Evolutionary conservation across 2,797 vertebrate species (phyloP).

Genomic region (Acanthiza pusilla): DNA sequence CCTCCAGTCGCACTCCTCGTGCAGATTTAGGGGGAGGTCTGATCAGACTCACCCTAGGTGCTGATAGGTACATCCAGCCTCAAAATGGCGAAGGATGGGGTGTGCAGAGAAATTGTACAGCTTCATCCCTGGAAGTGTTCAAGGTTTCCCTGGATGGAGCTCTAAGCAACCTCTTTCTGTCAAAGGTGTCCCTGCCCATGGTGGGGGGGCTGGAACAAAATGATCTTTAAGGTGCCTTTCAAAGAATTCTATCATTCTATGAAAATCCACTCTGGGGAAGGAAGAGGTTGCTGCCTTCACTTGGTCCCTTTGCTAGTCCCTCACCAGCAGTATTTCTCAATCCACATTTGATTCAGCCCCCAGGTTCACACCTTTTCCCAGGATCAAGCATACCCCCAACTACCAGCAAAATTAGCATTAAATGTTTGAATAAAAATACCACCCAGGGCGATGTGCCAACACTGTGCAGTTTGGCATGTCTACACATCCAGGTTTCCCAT

Average conservation of each 20-base stretch:
- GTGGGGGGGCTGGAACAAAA: background rate
- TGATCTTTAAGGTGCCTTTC: background rate
- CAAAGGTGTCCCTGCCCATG: background rate
- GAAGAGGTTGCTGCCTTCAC: background rate
- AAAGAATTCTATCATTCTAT: background rate
- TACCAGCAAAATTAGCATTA: background rate
- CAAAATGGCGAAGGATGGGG: background rate
- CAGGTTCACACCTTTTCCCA: background rate
- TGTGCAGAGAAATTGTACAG: background rate
- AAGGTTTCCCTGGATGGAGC: background rate
- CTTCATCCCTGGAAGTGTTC: background rate
- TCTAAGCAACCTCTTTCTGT: background rate
- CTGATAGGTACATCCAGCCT: background rate
- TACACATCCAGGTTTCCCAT: rapidly evolving
- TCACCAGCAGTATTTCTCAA: background rate
- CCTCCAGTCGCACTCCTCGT: rapidly evolving
- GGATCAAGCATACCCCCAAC: background rate
- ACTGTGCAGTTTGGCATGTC: rapidly evolving
- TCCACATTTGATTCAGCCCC: background rate
- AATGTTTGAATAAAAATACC: background rate
- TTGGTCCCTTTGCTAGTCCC: rapidly evolving
- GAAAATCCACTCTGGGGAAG: background rate
- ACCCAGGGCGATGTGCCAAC: background rate
- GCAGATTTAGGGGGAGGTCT: rapidly evolving
- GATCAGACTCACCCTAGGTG: rapidly evolving